These are phyloP conservation scores for Gonatopus flavifemur DNA, from an alignment of 1,140 invertebrate species.

Conservation along the genomic window DNA sequence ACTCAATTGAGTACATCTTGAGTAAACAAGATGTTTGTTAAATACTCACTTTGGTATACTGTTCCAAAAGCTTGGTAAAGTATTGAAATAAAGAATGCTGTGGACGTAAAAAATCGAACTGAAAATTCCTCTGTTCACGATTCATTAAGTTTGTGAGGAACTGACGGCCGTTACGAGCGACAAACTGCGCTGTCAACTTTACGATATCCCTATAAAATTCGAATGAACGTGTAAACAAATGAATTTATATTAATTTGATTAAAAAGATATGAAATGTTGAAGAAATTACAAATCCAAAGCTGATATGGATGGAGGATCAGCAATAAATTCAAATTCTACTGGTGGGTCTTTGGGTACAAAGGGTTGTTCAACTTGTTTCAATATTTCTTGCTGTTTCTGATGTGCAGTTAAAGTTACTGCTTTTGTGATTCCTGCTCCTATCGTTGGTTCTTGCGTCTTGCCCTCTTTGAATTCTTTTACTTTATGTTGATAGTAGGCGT, in stretches of 20 bases:
- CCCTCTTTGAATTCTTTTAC: constrained; percentile 95
- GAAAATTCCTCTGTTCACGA: constrained; percentile 95
- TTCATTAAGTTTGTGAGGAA: constrained; percentile 99
- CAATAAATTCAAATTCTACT: constrained; percentile 94
- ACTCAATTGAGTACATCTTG: neutral
- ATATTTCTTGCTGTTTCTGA: constrained; percentile 84
- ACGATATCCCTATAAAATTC: constrained; percentile 88
- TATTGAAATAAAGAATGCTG: constrained; percentile 99
- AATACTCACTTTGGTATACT: constrained; percentile 85
- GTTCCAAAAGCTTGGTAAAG: constrained; percentile 96
- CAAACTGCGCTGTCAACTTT: constrained; percentile 97
- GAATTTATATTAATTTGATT: too few relatives aligned
- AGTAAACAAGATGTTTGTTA: constrained; percentile 1
- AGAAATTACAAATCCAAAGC: constrained; percentile 79
- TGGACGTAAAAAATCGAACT: constrained; percentile 98
- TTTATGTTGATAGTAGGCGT: constrained; percentile 98
- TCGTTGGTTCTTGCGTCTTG: constrained; percentile 63
- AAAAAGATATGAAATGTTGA: constrained; percentile 10
- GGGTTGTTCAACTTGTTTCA: constrained; percentile 85
- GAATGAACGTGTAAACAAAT: constrained; percentile 9
- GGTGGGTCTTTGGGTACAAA: constrained; percentile 95
- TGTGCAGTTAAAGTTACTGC: constrained; percentile 70
- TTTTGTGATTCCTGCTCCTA: constrained; percentile 50
- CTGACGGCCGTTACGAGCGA: constrained; percentile 95
- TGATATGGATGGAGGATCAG: constrained; percentile 98